Base-by-base conservation (phyloP, 2,797 vertebrate genomes). In the Ctenochaetus hawaiiensis region DNA sequence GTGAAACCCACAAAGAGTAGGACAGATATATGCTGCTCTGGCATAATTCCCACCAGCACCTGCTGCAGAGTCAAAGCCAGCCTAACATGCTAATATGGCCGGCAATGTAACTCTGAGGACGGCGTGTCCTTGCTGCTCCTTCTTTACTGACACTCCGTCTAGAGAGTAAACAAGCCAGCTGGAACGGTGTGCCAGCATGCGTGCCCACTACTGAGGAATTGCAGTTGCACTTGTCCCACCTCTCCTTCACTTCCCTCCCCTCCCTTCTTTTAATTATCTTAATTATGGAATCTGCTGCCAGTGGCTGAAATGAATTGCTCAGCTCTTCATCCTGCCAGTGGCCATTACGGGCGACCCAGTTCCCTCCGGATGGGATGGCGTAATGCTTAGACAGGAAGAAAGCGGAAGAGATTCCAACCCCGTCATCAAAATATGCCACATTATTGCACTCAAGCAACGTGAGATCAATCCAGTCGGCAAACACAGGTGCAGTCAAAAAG, bases 261-360 rank as follows among this genome's bases (percentile, higher is more conserved):
- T 73, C 76, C 67, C 10, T 30, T 60, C 58, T 86, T 92, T 92
- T 91, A 89, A 91, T 94, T 60, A 91, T 91, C 78, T 90, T 89
- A 92, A 93, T 94, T 89, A 91, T 87, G 69, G 87, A 91, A 91
- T 91, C 67, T 84, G 81, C 82, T 91, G 85, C 89, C 86, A 80
- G 77, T 48, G 59, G 69, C 84, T 80, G 75, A 86, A 91, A 91
- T 75, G 67, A 93, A 90, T 85, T 80, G 71, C 85, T 82, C 71
- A 43, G 81, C 75, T 83, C 80, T 87, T 79, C 49, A 14, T 80
- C 75, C 74, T 83, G 89, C 90, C 87, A 80, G 80, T 59, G 76
- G 82, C 85, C 92, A 89, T 92, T 91, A 90, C 83, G 75, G 78
- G 70, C 78, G 84, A 90, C 91, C 91, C 79, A 63, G 76, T 85